Evolutionary conservation across 2,888 invertebrate genomes (phyloP).

Genomic region (Trachelus troglodyta): DNA sequence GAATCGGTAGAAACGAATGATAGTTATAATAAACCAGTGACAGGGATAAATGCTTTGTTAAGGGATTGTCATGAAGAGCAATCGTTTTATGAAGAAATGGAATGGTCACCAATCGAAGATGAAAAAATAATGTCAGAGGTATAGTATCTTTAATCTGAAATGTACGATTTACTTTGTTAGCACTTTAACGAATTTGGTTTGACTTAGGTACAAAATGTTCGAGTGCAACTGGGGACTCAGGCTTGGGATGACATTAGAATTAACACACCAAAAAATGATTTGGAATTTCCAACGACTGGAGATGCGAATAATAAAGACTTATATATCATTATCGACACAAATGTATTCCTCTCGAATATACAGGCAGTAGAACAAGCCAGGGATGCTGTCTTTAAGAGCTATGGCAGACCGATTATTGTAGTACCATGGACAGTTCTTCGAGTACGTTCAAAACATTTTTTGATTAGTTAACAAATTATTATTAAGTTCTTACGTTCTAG

Average conservation of each 20-base stretch:
- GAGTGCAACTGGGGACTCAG: conserved; percentile 44
- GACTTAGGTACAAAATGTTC: conserved; percentile 50
- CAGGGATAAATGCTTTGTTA: not conserved
- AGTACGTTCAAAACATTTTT: conserved; percentile 31
- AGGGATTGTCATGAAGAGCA: conserved; percentile 14
- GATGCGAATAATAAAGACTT: conserved; percentile 26
- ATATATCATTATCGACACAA: conserved; percentile 63
- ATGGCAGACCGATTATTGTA: conserved; percentile 53
- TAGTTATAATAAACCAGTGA: too few species aligned
- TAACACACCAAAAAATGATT: conserved; percentile 29
- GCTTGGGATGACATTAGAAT: conserved; percentile 18
- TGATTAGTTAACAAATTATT: too few species aligned
- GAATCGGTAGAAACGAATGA: too few species aligned
- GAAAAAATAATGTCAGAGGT: conserved; percentile 57
- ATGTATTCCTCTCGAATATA: conserved; percentile 62
- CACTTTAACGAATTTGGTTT: conserved; percentile 6
- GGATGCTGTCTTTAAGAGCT: conserved; percentile 45
- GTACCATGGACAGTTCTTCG: conserved; percentile 62
- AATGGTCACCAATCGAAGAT: conserved; percentile 62
- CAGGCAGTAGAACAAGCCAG: conserved; percentile 48
- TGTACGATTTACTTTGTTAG: not conserved
- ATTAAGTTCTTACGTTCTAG: conserved; percentile 28
- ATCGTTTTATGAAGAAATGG: conserved; percentile 58
- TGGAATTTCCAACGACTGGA: conserved; percentile 29
- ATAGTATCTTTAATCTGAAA: conserved; percentile 3